phyloP scores from a whole-genome alignment of 2,888 invertebrate species.

The Idaea aversata region DNA sequence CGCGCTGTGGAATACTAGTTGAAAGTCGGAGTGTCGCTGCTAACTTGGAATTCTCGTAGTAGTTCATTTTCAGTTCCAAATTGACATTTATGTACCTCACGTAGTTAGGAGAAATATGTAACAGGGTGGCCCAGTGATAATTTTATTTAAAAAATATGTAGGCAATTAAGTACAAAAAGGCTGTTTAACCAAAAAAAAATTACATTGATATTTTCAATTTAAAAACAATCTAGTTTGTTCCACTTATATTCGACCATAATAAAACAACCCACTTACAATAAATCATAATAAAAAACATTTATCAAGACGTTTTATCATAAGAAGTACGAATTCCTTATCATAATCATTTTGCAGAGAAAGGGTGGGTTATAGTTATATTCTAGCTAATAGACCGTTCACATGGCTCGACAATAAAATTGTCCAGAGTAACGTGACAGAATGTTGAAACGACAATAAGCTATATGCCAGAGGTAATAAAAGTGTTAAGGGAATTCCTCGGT shows the following conservation, averaged over 20 bases:
- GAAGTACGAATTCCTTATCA: background rate
- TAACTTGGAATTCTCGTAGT: too few species aligned
- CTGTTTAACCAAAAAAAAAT: too few species aligned
- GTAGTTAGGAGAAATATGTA: slow-evolving; percentile 36
- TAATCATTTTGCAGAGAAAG: slow-evolving; percentile 9
- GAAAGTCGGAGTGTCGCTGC: too few species aligned
- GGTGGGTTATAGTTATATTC: slow-evolving; percentile 12
- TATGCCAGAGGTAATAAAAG: slow-evolving; percentile 45
- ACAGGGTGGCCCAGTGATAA: background rate
- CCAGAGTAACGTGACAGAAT: slow-evolving; percentile 29
- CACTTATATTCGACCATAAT: background rate
- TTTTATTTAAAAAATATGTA: too few species aligned
- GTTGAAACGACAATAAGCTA: slow-evolving; percentile 42
- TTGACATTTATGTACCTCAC: slow-evolving; percentile 79
- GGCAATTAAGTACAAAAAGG: too few species aligned
- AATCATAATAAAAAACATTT: background rate
- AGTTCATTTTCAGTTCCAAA: too few species aligned
- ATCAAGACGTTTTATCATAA: slow-evolving; percentile 1
- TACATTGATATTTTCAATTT: too few species aligned
- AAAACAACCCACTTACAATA: background rate
- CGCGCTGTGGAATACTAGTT: too few species aligned
- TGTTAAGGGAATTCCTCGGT: slow-evolving; percentile 34
- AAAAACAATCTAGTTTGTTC: background rate
- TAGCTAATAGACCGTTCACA: slow-evolving; percentile 24
- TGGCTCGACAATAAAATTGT: slow-evolving; percentile 24